A percentile compares a stretch with the other conserved stretches of the same genome.
phyloP scores from a whole-genome alignment of 2,797 vertebrate species.

The Oryzias dopingdopingensis region DNA sequence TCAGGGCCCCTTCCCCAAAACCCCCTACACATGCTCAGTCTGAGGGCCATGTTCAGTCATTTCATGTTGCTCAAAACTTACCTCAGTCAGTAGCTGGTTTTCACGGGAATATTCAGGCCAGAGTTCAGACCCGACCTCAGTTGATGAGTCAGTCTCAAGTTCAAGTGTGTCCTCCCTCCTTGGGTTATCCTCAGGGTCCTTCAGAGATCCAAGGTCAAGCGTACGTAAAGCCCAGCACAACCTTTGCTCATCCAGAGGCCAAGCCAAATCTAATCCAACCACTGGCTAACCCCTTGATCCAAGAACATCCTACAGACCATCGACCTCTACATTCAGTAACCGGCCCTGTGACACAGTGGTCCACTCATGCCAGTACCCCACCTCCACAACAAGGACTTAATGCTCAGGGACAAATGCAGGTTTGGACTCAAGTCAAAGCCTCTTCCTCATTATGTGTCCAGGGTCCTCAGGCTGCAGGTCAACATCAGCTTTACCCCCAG shows the following conservation, averaged over 20 bases:
- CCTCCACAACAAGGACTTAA: constrained; percentile 35
- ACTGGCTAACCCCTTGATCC: not conserved
- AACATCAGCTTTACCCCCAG: constrained; percentile 42
- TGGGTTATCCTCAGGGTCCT: not conserved
- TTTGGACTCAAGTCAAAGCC: constrained; percentile 47
- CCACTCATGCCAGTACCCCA: constrained; percentile 11
- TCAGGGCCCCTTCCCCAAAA: constrained; percentile 52
- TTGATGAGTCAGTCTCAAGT: not conserved
- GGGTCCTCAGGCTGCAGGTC: constrained; percentile 41
- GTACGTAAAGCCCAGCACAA: not conserved
- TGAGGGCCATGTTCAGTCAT: constrained; percentile 24
- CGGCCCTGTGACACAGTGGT: constrained; percentile 15
- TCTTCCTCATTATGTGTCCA: constrained; percentile 42
- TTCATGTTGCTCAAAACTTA: constrained; percentile 15
- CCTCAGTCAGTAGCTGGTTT: constrained; percentile 17
- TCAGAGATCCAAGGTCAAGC: not conserved
- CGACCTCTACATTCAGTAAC: constrained; percentile 21
- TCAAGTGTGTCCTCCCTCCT: not conserved
- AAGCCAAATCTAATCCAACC: constrained; percentile 11
- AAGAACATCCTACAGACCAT: constrained; percentile 6
- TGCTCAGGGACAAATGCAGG: constrained; percentile 35
- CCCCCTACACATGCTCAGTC: constrained; percentile 28
- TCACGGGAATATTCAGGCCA: constrained; percentile 10
- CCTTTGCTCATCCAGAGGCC: not conserved
- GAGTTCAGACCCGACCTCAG: constrained; percentile 1